Percentiles rank a stretch among this genome's conserved stretches.
phyloP scores from a whole-genome alignment of 2,113 vertebrate genomes.

The Tympanuchus pallidicinctus region DNA sequence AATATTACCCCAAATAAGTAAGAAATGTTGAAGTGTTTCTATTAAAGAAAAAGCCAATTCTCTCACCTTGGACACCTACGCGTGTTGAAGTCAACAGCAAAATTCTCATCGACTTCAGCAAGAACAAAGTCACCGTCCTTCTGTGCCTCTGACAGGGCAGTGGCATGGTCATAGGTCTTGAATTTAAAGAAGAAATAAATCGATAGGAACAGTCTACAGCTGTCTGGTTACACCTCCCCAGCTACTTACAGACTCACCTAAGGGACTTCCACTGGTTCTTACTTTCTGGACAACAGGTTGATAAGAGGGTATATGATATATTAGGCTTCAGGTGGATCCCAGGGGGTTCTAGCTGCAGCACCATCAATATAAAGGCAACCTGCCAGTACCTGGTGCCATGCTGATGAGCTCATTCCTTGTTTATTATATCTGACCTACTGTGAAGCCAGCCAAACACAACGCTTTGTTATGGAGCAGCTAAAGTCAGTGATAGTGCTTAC shows the following conservation, averaged over 20 bases:
- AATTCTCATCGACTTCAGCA: slow-evolving; percentile 30
- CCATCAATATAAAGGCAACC: rapidly evolving
- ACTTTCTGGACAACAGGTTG: not conserved
- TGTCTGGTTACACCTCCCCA: slow-evolving; percentile 7
- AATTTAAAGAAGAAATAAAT: slow-evolving; percentile 36
- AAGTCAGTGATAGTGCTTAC: not conserved
- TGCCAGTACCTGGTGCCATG: not conserved
- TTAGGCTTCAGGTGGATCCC: not conserved
- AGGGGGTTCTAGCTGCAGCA: not conserved
- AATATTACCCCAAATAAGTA: not conserved
- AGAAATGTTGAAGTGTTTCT: not conserved
- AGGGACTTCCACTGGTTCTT: not conserved
- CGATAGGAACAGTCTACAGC: slow-evolving; percentile 3
- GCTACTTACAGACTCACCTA: not conserved
- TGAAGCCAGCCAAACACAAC: not conserved
- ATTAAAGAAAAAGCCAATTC: not conserved
- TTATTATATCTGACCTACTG: not conserved
- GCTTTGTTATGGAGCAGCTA: not conserved
- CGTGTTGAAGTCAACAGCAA: slow-evolving; percentile 30
- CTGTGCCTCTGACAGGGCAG: not conserved
- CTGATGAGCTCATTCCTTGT: not conserved
- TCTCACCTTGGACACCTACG: not conserved
- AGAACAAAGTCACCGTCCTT: not conserved
- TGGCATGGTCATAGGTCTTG: not conserved
- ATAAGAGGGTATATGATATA: rapidly evolving